Conservation (phyloP, 2,888 invertebrate species). For the Stegophylla sp. region DNA sequence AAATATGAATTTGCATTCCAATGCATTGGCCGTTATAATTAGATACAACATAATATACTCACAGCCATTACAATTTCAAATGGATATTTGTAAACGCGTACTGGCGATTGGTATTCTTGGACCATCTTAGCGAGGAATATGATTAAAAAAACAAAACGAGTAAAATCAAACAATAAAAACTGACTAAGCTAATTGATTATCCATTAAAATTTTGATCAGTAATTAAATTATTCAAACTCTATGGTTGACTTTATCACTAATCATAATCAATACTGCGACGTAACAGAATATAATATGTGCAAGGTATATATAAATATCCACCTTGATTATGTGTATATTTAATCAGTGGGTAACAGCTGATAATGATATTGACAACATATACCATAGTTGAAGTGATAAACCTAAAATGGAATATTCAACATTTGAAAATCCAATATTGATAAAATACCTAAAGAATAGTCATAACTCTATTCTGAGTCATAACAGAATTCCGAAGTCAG, state of each 20-base stretch:
- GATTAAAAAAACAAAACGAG: constrained; percentile 47
- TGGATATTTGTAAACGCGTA: constrained; percentile 92
- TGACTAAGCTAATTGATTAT: constrained; percentile 46
- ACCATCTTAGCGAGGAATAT: constrained; percentile 72
- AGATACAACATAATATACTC: constrained; percentile 66
- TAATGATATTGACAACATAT: background rate
- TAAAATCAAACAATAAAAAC: constrained; percentile 59
- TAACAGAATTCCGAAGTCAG: too few species aligned
- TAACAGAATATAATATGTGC: constrained; percentile 41
- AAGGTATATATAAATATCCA: too few species aligned
- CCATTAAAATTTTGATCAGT: constrained; percentile 56
- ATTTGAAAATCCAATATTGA: too few species aligned
- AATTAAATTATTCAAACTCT: constrained; percentile 58
- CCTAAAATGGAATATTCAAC: too few species aligned
- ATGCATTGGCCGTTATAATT: too few species aligned
- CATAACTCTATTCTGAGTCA: too few species aligned
- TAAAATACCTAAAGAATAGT: too few species aligned
- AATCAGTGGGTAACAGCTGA: constrained; percentile 29
- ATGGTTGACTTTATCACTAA: constrained; percentile 44
- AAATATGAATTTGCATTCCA: too few species aligned
- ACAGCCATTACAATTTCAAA: constrained; percentile 97
- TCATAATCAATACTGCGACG: constrained; percentile 54
- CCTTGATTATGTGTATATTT: too few species aligned
- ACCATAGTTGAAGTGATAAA: too few species aligned
- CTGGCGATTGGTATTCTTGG: constrained; percentile 92